A percentile compares a stretch with the other conserved stretches of the same genome.
Conservation (phyloP, 2,888 invertebrate genomes). For the Aporophyla nigra region DNA sequence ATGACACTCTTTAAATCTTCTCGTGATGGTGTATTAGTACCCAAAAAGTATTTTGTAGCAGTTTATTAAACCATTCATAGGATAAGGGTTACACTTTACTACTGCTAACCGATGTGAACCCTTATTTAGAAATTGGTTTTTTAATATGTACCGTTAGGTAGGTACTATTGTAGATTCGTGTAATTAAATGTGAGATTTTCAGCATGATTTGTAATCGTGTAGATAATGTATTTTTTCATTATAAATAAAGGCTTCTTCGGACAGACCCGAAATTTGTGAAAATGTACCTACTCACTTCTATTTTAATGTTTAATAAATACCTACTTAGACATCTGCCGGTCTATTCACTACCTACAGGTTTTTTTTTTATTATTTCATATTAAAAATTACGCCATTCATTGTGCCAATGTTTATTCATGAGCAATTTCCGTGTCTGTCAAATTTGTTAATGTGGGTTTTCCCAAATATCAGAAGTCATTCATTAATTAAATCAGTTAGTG, state of each 20-base stretch:
- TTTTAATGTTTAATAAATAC: background rate
- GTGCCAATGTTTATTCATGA: conserved; percentile 30
- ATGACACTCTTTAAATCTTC: background rate
- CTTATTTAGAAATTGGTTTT: background rate
- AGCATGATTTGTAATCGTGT: background rate
- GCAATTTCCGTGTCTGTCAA: conserved; percentile 22
- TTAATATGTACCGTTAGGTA: background rate
- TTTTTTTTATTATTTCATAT: conserved; percentile 15
- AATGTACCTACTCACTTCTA: background rate
- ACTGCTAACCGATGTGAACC: background rate
- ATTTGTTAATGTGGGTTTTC: conserved; percentile 35
- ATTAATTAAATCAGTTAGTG: conserved; percentile 5
- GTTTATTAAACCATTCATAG: background rate
- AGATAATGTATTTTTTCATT: background rate
- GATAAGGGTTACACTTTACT: background rate
- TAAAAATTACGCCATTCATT: conserved; percentile 35
- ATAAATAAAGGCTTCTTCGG: background rate
- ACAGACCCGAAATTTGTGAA: background rate
- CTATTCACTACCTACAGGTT: background rate
- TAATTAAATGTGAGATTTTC: background rate
- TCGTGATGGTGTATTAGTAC: background rate
- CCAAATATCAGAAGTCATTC: conserved; percentile 18
- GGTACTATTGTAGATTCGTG: background rate
- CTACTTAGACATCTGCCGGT: background rate
- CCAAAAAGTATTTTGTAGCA: background rate